Percentiles rank a stretch among this genome's conserved stretches.
phyloP scores from a whole-genome alignment of 2,797 vertebrate species.

The Salmo trutta region DNA sequence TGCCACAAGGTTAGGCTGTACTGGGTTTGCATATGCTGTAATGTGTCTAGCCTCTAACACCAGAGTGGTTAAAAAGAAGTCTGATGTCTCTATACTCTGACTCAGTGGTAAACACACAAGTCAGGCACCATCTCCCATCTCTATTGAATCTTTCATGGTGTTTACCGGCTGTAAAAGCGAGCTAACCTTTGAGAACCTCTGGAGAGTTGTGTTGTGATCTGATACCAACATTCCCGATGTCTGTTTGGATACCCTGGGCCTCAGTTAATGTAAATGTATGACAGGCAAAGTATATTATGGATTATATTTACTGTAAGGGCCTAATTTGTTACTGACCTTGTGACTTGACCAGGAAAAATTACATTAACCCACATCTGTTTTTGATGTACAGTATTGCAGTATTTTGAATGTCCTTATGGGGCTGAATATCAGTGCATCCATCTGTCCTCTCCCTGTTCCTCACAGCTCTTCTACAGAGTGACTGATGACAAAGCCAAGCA shows the following conservation, averaged over 20 bases:
- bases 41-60: no score
- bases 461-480: slow-evolving; percentile 96
- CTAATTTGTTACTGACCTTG: not conserved
- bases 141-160: not conserved
- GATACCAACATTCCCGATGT: not conserved
- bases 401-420: not conserved
- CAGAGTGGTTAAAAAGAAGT: not conserved
- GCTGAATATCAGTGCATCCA: not conserved
- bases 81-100: not conserved
- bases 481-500: slow-evolving; percentile 97
- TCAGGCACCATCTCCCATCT: not conserved
- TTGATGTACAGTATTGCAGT: not conserved
- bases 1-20: slow-evolving; percentile 81
- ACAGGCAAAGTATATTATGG: not conserved
- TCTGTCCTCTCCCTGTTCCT: slow-evolving; percentile 19
- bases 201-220: not conserved
- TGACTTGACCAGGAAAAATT: not conserved
- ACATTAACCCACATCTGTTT: not conserved
- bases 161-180: not conserved
- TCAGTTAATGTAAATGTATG: not conserved
- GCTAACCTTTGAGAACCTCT: not conserved
- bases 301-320: not conserved
- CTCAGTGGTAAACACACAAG: not conserved
- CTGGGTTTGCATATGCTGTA: slow-evolving; percentile 86
- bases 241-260: not conserved